These are phyloP conservation scores for Bradypodion ventrale DNA, from an alignment of 2,797 vertebrate genomes.

Conservation along the genomic window DNA sequence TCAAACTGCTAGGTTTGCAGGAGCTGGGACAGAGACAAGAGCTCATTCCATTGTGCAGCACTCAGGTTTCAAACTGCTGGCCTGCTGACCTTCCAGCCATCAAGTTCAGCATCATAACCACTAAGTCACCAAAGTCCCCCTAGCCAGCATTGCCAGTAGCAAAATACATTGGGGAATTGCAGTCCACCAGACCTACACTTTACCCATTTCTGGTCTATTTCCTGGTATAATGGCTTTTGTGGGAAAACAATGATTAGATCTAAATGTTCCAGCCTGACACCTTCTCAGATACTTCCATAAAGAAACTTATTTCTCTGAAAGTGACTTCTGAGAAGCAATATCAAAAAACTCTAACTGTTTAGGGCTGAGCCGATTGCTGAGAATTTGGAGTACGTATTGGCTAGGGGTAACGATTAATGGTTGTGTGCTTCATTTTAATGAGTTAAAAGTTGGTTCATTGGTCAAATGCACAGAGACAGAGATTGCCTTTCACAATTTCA, in stretches of 20 bases:
- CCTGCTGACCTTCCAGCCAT: no score
- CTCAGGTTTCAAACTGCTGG: no score
- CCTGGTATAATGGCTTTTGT: background rate
- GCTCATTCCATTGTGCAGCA: no score
- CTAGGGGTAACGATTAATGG: background rate
- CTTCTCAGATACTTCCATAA: background rate
- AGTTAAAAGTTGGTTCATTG: background rate
- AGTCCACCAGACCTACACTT: background rate
- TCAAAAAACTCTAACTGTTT: background rate
- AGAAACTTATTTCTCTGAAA: background rate
- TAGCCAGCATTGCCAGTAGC: no score
- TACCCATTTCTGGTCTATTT: background rate
- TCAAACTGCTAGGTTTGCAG: no score
- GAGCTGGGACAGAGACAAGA: no score
- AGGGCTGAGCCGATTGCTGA: background rate
- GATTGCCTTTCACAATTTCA: no score
- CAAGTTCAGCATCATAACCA: no score
- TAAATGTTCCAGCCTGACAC: background rate
- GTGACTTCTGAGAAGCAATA: background rate
- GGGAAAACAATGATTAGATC: background rate
- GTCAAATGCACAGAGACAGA: no score
- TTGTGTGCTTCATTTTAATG: background rate
- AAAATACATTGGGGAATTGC: no score
- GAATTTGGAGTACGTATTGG: background rate
- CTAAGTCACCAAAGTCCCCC: no score